These are phyloP conservation scores for Mystacornis crossleyi DNA, from an alignment of 2,113 vertebrate species.

Conservation along the genomic window DNA sequence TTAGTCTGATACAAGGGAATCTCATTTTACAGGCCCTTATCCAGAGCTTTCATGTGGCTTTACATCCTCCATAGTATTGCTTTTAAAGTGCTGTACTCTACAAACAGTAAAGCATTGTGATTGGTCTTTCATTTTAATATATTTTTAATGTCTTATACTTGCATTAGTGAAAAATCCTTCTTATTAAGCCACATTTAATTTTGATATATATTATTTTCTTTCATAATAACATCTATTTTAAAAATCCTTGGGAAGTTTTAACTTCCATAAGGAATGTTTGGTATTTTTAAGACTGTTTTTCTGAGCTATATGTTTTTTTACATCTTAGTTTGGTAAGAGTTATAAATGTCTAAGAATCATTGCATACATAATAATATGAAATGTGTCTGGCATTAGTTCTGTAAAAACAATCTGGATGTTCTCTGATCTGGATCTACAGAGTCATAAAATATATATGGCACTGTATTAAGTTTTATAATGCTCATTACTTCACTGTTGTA, in stretches of 20 bases:
- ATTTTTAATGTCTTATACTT: neutral
- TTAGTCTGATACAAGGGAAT: neutral
- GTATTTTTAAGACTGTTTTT: neutral
- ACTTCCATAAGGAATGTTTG: neutral
- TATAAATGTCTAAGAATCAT: neutral
- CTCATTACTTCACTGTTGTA: slow-evolving; percentile 51
- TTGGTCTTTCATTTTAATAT: neutral
- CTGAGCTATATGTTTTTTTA: neutral
- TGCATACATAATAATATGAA: slow-evolving; percentile 10
- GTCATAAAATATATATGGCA: slow-evolving; percentile 56
- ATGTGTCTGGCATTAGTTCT: slow-evolving; percentile 30
- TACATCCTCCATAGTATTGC: neutral
- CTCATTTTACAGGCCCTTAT: slow-evolving; percentile 19
- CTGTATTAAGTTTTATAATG: slow-evolving; percentile 65
- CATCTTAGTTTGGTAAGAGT: neutral
- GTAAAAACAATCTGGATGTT: slow-evolving; percentile 58
- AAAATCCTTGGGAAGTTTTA: neutral
- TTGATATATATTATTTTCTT: neutral
- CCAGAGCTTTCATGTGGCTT: slow-evolving; percentile 26
- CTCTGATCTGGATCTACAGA: slow-evolving; percentile 54
- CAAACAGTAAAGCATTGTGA: neutral
- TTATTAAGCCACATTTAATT: neutral
- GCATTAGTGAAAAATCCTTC: neutral
- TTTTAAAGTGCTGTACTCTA: neutral
- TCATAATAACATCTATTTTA: neutral